Evolutionary conservation across 2,888 invertebrate genomes (phyloP).

Genomic region (Mimumesa dahlbomi): DNA sequence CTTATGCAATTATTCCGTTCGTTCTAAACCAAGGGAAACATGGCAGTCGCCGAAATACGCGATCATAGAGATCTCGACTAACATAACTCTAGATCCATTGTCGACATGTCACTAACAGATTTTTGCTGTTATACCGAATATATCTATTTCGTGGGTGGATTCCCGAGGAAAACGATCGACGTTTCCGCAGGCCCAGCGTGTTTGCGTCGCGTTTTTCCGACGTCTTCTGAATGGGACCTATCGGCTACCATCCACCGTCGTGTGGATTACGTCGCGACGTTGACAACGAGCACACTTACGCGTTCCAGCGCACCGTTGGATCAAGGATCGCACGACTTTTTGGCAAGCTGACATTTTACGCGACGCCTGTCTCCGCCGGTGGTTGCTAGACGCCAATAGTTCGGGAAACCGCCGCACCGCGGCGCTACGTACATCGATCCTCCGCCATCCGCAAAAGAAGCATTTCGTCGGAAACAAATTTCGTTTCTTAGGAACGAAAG

Average conservation of each 20-base stretch:
- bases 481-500: background rate
- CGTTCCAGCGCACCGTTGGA: background rate
- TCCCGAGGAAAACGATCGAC: background rate
- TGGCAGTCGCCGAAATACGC: constrained; percentile 1
- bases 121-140: background rate
- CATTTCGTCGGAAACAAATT: background rate
- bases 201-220: background rate
- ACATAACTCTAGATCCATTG: background rate
- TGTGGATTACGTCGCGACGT: background rate
- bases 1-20: constrained; percentile 8
- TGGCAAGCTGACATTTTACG: constrained; percentile 50
- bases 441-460: constrained; percentile 23
- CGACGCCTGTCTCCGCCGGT: constrained; percentile 33
- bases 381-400: constrained; percentile 29
- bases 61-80: background rate
- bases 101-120: background rate
- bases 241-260: background rate
- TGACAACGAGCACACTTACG: background rate
- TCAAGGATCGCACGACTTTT: constrained; percentile 18
- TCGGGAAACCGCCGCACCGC: constrained; percentile 29
- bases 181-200: background rate
- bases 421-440: constrained; percentile 50
- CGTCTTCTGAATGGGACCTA: background rate
- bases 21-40: constrained; percentile 7
- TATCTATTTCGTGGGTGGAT: background rate